Evolutionary conservation across 1,140 invertebrate genomes (phyloP), one percentile per base, ranked within the genome.

Genomic region (Lucilia sericata): DNA sequence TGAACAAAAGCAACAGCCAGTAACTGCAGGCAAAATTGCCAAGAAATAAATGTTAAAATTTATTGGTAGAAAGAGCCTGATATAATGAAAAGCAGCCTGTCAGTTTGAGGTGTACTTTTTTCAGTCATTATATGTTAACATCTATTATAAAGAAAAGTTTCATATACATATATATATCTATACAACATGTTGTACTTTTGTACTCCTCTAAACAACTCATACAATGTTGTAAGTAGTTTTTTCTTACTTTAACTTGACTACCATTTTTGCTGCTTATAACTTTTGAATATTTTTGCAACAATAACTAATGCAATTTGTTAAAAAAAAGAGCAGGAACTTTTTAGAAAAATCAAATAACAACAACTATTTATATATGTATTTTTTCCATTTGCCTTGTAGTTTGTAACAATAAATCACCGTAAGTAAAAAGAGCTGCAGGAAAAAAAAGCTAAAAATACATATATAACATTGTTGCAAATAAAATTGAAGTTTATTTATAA

Each of bases 401-500:
- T 21, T 80, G 76, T 49, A 49, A 80, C 14, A 80, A 80, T 80
- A 80, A 80, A 80, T 80, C 76, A 80, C 36, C 76, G 19, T 70
- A 80, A 30, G 25, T 30, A 30, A 30, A 30, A 30, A 30, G 1
- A 30, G 25, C 25, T 42, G 42, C 42, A 42, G 42, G 36, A 78
- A 78, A 47, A 47, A 78, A 10, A 7, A 47, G 7, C 76, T 25
- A 21, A 12, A 34, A 17, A 36, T 19, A 21, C 3, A 30, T 51
- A 51, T 12, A 42, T 36, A 30, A 47, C 75, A 49, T n/a, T 80
- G 19, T 80, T 49, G 76, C 47, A 49, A 80, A 80, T 49, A 51
- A 80, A 80, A 80, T 70, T 80, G 76, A 80, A 80, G 42, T 80
- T 80, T 80, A 51, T 80, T 70, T 49, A 51, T 80, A 80, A 80